These are phyloP conservation scores for Sinelater perroti DNA, from an alignment of 2,888 invertebrate species.

Conservation along the genomic window DNA sequence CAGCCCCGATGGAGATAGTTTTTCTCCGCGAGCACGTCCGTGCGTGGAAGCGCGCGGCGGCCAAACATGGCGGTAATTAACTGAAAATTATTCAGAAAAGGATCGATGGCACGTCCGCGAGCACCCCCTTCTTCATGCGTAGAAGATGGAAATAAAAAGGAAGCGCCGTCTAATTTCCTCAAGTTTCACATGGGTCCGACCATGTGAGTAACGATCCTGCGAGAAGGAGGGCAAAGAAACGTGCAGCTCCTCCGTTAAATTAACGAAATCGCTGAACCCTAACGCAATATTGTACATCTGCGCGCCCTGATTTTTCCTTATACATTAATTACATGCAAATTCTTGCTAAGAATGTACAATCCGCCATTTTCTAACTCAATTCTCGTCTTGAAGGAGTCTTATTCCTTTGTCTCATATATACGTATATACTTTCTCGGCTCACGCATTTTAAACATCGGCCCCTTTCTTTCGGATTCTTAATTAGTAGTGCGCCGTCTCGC, in stretches of 20 bases:
- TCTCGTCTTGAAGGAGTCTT: slow-evolving; percentile 58
- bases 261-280: slow-evolving; percentile 52
- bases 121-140: neutral
- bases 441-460: slow-evolving; percentile 65
- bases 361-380: slow-evolving; percentile 62
- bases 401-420: slow-evolving; percentile 62
- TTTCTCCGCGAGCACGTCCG: too few species aligned
- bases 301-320: slow-evolving; percentile 60
- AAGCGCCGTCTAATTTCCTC: neutral
- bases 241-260: slow-evolving; percentile 44
- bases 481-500: slow-evolving; percentile 69
- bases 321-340: slow-evolving; percentile 61
- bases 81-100: neutral
- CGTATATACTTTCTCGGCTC: slow-evolving; percentile 58
- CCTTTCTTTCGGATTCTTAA: slow-evolving; percentile 76
- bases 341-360: slow-evolving; percentile 61
- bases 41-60: too few species aligned
- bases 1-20: too few species aligned
- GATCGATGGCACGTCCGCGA: neutral
- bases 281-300: slow-evolving; percentile 58
- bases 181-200: slow-evolving; percentile 16
- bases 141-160: slow-evolving; percentile 1
- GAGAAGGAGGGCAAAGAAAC: slow-evolving; percentile 31
- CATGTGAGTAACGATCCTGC: slow-evolving; percentile 25
- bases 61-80: too few species aligned